Conservation (phyloP, 2,797 vertebrate species). For the Melanotaenia boesemani region DNA sequence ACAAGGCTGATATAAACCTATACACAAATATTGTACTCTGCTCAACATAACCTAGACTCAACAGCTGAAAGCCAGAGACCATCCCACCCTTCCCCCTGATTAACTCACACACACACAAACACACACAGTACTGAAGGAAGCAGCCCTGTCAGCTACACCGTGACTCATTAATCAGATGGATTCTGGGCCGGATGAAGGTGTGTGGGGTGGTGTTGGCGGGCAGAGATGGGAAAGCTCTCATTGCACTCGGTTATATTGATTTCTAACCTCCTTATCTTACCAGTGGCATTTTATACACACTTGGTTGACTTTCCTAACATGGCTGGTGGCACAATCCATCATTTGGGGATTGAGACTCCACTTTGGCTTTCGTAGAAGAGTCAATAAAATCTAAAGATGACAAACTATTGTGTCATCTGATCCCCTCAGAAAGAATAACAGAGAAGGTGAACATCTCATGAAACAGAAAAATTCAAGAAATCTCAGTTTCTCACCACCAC, state of each 20-base stretch:
- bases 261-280: conserved; percentile 63
- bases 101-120: conserved; percentile 41
- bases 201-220: conserved; percentile 10
- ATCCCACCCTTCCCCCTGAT: conserved; percentile 51
- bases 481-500: neutral
- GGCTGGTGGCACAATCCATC: conserved; percentile 55
- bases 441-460: neutral
- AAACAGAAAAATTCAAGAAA: conserved; percentile 4
- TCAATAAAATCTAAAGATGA: conserved; percentile 32
- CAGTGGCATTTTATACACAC: conserved; percentile 58
- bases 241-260: conserved; percentile 72
- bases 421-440: neutral
- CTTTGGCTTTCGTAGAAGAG: conserved; percentile 14
- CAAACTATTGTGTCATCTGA: conserved; percentile 18
- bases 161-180: conserved; percentile 77
- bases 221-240: conserved; percentile 56
- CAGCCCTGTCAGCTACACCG: conserved; percentile 59
- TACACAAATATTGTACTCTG: conserved; percentile 11
- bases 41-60: conserved; percentile 45
- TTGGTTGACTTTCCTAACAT: conserved; percentile 35
- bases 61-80: conserved; percentile 30
- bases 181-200: conserved; percentile 30
- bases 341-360: conserved; percentile 24
- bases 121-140: conserved; percentile 36
- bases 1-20: neutral